These are phyloP conservation scores for Vannuccia rotundouncinata DNA, from an alignment of 2,888 invertebrate species.

Conservation along the genomic window DNA sequence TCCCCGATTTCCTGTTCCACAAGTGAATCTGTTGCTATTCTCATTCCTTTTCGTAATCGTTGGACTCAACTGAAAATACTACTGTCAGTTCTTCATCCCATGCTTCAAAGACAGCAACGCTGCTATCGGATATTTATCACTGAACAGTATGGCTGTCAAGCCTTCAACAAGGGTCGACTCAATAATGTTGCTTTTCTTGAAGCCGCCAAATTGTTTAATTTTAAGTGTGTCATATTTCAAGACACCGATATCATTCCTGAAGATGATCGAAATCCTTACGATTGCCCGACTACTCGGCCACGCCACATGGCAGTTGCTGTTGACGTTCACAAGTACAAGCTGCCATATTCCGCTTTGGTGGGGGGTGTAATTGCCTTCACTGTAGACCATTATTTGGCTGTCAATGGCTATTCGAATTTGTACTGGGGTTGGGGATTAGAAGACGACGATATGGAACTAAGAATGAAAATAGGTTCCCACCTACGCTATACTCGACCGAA, in stretches of 20 bases:
- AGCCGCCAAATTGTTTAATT: not conserved
- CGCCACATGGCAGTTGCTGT: slow-evolving; percentile 31
- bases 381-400: not conserved
- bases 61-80: slow-evolving; percentile 30
- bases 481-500: slow-evolving; percentile 4
- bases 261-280: slow-evolving; percentile 21
- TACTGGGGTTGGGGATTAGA: slow-evolving; percentile 38
- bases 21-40: slow-evolving; percentile 24
- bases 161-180: slow-evolving; percentile 35
- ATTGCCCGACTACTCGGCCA: not conserved
- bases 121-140: slow-evolving; percentile 37
- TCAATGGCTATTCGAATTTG: slow-evolving; percentile 35
- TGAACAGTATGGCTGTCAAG: slow-evolving; percentile 33
- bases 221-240: slow-evolving; percentile 38
- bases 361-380: slow-evolving; percentile 35
- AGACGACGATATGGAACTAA: slow-evolving; percentile 35
- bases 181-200: slow-evolving; percentile 38
- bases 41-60: slow-evolving; percentile 34
- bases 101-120: slow-evolving; percentile 19
- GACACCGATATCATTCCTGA: slow-evolving; percentile 35
- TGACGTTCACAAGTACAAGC: slow-evolving; percentile 7
- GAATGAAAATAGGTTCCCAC: slow-evolving; percentile 32
- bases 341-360: slow-evolving; percentile 32
- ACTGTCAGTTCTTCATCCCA: slow-evolving; percentile 28
- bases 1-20: not conserved